A percentile compares a stretch with the other conserved stretches of the same genome.
Evolutionary conservation across 2,797 vertebrate species (phyloP).

Genomic region (Heteromormyrus szaboi): DNA sequence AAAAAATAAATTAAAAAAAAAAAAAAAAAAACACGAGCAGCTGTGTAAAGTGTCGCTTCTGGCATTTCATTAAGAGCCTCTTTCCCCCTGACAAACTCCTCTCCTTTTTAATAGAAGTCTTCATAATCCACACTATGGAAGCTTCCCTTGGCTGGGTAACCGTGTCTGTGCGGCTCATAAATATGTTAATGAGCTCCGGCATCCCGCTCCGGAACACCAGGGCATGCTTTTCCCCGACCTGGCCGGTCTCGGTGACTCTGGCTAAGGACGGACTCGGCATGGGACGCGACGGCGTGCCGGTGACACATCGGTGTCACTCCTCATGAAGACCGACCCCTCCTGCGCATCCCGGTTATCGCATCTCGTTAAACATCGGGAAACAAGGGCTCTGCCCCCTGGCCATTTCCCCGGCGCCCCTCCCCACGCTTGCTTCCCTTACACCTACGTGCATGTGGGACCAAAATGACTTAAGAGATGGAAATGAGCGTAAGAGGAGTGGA

Average conservation of each 20-base stretch:
- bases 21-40: background rate
- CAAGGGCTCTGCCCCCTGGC: constrained; percentile 30
- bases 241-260: background rate
- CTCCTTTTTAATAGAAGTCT: constrained; percentile 25
- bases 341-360: constrained; percentile 39
- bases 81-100: background rate
- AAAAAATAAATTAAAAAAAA: background rate
- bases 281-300: constrained; percentile 17
- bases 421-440: background rate
- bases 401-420: constrained; percentile 24
- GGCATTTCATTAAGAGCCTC: background rate
- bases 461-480: background rate
- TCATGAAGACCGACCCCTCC: constrained; percentile 39
- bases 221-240: background rate
- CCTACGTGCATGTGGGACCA: background rate
- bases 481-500: background rate
- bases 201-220: background rate
- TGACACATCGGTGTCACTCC: constrained; percentile 28
- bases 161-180: constrained; percentile 57
- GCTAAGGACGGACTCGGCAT: constrained; percentile 24
- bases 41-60: background rate
- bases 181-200: constrained; percentile 54
- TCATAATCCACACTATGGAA: constrained; percentile 52
- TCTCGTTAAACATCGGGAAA: constrained; percentile 44
- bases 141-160: constrained; percentile 55